A percentile compares a stretch with the other conserved stretches of the same genome.
Conservation (phyloP, 2,888 invertebrate species). For the Spisula subtruncata region DNA sequence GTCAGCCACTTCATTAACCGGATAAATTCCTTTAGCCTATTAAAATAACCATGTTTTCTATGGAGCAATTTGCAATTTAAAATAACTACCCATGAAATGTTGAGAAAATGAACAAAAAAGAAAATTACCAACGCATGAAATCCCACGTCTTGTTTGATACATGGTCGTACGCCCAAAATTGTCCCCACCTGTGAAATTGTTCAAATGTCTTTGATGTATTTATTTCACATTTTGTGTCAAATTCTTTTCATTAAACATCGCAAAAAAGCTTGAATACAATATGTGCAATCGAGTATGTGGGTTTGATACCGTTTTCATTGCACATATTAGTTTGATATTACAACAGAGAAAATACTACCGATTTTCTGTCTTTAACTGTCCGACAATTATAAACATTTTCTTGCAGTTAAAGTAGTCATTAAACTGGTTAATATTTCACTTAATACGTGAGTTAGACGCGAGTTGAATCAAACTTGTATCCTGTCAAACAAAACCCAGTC, state of each 20-base stretch:
- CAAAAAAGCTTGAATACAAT: constrained; percentile 14
- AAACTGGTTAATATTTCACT: background rate
- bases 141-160: constrained; percentile 49
- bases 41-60: constrained; percentile 46
- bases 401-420: background rate
- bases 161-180: constrained; percentile 44
- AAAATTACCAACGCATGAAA: constrained; percentile 41
- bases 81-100: constrained; percentile 27
- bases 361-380: background rate
- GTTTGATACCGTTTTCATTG: constrained; percentile 42
- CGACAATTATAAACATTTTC: background rate
- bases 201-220: constrained; percentile 56
- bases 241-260: constrained; percentile 51
- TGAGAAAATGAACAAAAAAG: constrained; percentile 30
- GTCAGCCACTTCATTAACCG: constrained; percentile 43
- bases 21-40: constrained; percentile 43
- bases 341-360: background rate
- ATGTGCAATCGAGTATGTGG: background rate
- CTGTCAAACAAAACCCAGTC: background rate
- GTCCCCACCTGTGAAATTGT: constrained; percentile 51
- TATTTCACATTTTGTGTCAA: constrained; percentile 55
- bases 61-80: constrained; percentile 31
- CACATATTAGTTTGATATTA: constrained; percentile 20
- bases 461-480: background rate
- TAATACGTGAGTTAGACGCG: background rate